Percentiles rank a stretch among this genome's conserved stretches.
Conservation (phyloP, 2,113 vertebrate species). For the Ginglymostoma cirratum region DNA sequence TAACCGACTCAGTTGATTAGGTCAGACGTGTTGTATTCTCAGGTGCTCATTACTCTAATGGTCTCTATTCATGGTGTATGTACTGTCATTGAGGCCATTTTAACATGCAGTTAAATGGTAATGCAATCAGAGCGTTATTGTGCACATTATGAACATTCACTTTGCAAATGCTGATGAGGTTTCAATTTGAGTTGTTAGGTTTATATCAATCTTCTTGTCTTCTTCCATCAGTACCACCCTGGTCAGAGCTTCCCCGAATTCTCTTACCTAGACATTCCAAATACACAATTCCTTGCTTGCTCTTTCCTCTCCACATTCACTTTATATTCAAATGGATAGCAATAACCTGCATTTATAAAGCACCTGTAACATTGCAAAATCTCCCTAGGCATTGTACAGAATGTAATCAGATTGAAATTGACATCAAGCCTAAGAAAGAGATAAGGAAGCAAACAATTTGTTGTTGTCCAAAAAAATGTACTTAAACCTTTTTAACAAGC, state of each 20-base stretch:
- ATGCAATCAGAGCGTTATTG: conserved; percentile 13
- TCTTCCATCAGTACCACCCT: background rate
- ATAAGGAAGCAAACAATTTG: background rate
- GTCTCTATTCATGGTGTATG: background rate
- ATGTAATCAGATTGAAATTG: background rate
- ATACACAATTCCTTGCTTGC: background rate
- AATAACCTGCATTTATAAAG: background rate
- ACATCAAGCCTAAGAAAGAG: background rate
- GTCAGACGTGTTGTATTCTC: background rate
- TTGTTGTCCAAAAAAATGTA: background rate
- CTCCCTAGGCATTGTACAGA: background rate
- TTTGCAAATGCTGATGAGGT: background rate
- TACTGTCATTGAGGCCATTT: background rate
- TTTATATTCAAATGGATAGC: background rate
- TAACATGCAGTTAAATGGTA: conserved; percentile 6
- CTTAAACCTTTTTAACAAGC: too few species aligned
- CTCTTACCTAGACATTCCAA: background rate
- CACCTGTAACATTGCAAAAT: background rate
- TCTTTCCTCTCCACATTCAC: background rate
- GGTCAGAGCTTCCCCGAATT: background rate
- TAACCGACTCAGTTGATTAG: conserved; percentile 17
- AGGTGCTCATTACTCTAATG: conserved; percentile 18
- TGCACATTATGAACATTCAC: background rate
- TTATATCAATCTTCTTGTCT: background rate
- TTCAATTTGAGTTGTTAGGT: background rate